These are phyloP conservation scores for Melanerpes aurifrons DNA, from an alignment of 2,113 vertebrate species.

Conservation along the genomic window DNA sequence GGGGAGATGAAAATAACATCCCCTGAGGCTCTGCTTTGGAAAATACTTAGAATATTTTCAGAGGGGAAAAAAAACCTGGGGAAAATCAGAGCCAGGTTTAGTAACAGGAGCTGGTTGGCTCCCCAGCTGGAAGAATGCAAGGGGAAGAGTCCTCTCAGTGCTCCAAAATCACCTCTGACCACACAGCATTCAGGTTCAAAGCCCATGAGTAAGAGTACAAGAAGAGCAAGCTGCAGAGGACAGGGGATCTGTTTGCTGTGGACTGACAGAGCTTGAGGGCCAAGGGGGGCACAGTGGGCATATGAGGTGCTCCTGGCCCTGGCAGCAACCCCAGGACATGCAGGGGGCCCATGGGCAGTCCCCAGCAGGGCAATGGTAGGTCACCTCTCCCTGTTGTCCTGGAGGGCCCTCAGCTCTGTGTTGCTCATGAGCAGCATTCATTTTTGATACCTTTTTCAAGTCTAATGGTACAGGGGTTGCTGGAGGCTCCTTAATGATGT, in stretches of 20 bases:
- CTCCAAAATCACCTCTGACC: no score
- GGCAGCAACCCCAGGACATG: not conserved
- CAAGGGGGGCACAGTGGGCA: not conserved
- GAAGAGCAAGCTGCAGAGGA: not conserved
- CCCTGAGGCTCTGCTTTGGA: constrained; percentile 31
- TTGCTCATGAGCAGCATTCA: not conserved
- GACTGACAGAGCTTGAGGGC: not conserved
- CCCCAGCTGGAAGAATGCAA: not conserved
- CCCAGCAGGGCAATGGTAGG: accelerated
- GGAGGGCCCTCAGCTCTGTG: not conserved
- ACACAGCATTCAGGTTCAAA: not conserved
- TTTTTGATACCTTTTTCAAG: constrained; percentile 33
- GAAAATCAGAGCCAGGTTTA: not conserved
- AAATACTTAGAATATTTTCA: constrained; percentile 52
- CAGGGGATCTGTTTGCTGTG: accelerated
- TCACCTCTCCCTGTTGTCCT: accelerated
- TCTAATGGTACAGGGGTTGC: constrained; percentile 19
- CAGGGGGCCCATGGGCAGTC: accelerated
- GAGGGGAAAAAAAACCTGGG: not conserved
- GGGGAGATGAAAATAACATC: constrained; percentile 33
- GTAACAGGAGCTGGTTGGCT: not conserved
- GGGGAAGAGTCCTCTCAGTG: not conserved
- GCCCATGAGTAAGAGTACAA: accelerated
- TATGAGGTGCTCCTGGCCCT: accelerated
- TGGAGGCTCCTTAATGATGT: constrained; percentile 27